Evolutionary conservation across 2,113 vertebrate genomes (phyloP), one percentile per base, ranked within the genome.

Genomic region (Cepphus grylle): DNA sequence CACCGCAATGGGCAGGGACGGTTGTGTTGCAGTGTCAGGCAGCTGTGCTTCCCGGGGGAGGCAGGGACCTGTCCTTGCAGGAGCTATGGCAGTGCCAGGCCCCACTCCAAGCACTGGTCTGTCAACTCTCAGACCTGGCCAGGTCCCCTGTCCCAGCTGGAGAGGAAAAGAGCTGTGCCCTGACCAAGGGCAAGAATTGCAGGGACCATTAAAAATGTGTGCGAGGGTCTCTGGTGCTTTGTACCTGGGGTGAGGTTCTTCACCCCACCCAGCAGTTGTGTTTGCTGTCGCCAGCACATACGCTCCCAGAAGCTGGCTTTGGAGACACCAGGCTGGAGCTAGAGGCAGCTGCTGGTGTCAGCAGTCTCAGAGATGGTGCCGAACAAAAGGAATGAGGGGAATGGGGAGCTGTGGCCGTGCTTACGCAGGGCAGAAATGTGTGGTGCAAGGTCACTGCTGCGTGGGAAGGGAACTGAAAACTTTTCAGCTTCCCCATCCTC

Each of bases 1-100:
- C 34, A 23, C 1, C 0, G 43, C 36, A 29, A 12, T 1, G 30
- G 45, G 6, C 27, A 40, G 47, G 42, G 42, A 20, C 0, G 3
- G 67, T 9, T 71, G 45, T n/a, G 66, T 38, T 38, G 55, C 53
- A 42, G 26, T 21, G 40, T 18, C 32, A 70, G 65, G 70, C 42
- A 72, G 66, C 53, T 43, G 73, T 1, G 1, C 29, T 42, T 34
- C 49, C 36, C 6, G 2, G 17, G 30, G 29, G 10, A 52, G 66
- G 23, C 34, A 40, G 36, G 40, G 30, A 22, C 12, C 42, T 10
- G 25, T 72, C 66, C 45, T 21, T 5, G 9, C 36, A 20, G 36
- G 20, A 18, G 12, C 32, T 8, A 2, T 3, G 25, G 62, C n/a
- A 38, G n/a, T 1, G 5, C 73, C 45, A 32, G 25, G 19, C 15